Base-by-base conservation (phyloP, 2,888 invertebrate genomes). In the Scrobipalpa atriplicella region DNA sequence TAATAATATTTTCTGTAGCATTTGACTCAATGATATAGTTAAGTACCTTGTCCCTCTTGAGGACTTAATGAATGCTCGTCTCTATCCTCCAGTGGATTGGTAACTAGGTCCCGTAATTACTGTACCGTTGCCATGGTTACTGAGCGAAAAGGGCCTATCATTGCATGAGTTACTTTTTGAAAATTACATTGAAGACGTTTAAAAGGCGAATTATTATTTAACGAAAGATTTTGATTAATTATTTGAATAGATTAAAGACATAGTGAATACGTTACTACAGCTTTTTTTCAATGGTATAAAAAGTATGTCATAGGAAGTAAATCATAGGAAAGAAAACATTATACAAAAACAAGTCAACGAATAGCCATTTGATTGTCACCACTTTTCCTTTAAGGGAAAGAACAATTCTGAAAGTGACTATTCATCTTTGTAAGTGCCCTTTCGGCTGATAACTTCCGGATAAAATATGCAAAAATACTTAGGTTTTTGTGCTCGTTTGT, bases 341-440 rank as follows among this genome's bases (percentile, higher is more conserved):
- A 56, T n/a, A 13, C 13, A 16, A 61, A n/a, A 41, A 61, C 38
- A 61, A 5, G 1, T 19, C 39, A 19, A 18, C 61, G 3, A 8
- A 19, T 13, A 6, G 16, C 38, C 8, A 63, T 67, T 64, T 43
- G 19, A 62, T 36, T 41, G 51, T 39, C 47, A 56, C 41, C 66
- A 62, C 60, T 66, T 36, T 0, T 21, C 16, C 43, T 62, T 29
- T 21, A 29, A n/a, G 21, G 41, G 19, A 38, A 68, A 73, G 84
- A 85, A 86, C 85, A 86, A 89, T 88, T 78, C 81, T 73, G 78
- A 75, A 78, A 89, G 87, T 87, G 86, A 86, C 87, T 82, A 89
- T 89, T 89, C 87, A 89, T 90, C 86, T 86, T 78, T 78, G 71
- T 84, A 80, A 88, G 85, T 85, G 86, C 80, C 73, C 74, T 74